phyloP scores from a whole-genome alignment of 2,113 vertebrate genomes.

The Proteles cristata region DNA sequence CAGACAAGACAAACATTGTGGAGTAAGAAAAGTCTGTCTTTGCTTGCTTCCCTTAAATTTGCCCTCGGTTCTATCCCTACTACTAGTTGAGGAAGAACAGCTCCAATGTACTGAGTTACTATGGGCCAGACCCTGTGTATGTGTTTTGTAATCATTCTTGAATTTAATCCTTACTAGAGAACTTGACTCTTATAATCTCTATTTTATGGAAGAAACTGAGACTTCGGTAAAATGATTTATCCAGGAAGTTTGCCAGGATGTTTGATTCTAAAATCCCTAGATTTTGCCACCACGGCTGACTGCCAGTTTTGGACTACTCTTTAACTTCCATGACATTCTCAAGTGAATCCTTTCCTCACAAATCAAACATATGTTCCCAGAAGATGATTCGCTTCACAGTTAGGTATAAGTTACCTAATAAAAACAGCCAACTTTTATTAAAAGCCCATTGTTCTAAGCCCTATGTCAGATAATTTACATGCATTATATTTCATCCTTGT shows the following conservation, averaged over 20 bases:
- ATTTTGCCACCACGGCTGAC: background rate
- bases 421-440: background rate
- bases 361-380: background rate
- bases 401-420: background rate
- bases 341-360: slow-evolving; percentile 8
- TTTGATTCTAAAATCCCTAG: background rate
- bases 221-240: background rate
- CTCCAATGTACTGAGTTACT: background rate
- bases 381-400: background rate
- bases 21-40: background rate
- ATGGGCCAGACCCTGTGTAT: background rate
- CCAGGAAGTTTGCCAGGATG: background rate
- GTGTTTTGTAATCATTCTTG: background rate
- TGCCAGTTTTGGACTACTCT: background rate
- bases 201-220: background rate
- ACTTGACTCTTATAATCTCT: background rate
- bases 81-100: background rate
- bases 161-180: background rate
- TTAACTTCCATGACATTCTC: background rate
- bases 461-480: background rate
- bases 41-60: background rate
- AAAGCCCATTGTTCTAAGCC: background rate
- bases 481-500: background rate
- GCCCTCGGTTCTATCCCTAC: background rate
- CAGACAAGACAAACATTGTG: background rate